Conservation (phyloP, 2,888 invertebrate species). For the Incurvaria masculella region DNA sequence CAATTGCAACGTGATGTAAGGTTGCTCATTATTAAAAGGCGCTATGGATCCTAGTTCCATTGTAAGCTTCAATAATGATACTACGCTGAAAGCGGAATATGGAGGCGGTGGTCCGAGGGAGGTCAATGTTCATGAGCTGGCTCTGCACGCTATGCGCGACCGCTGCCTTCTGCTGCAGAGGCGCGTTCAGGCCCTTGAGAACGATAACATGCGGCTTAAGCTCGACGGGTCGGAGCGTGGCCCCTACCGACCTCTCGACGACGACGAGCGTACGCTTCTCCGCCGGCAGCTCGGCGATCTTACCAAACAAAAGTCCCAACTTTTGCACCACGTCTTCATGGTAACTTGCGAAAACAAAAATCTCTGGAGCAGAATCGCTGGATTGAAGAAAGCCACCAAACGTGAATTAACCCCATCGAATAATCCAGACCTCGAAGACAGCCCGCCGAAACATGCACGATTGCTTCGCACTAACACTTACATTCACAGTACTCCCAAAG, state of each 20-base stretch:
- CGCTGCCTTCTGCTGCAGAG: constrained; percentile 73
- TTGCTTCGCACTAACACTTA: constrained; percentile 58
- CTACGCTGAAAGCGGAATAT: constrained; percentile 38
- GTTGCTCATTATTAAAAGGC: too few species aligned
- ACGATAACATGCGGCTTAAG: constrained; percentile 68
- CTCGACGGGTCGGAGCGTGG: constrained; percentile 31
- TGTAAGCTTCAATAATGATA: constrained; percentile 48
- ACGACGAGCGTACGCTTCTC: constrained; percentile 49
- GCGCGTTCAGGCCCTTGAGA: constrained; percentile 66
- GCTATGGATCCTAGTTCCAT: constrained; percentile 51
- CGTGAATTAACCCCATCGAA: constrained; percentile 1
- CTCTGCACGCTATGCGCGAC: constrained; percentile 79
- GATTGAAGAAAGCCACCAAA: constrained; percentile 34
- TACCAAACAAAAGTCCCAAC: constrained; percentile 70
- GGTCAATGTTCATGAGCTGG: constrained; percentile 67
- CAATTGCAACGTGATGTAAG: too few species aligned
- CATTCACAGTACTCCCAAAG: constrained; percentile 63
- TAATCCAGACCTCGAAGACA: neutral
- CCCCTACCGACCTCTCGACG: constrained; percentile 31
- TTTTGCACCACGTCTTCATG: constrained; percentile 75
- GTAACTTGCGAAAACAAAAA: constrained; percentile 79
- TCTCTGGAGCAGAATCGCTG: constrained; percentile 72
- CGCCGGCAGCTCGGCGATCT: constrained; percentile 66
- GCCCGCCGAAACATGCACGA: constrained; percentile 25
- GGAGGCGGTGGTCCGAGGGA: constrained; percentile 21